Base-by-base conservation (phyloP, 2,888 invertebrate genomes). In the Sesia apiformis region DNA sequence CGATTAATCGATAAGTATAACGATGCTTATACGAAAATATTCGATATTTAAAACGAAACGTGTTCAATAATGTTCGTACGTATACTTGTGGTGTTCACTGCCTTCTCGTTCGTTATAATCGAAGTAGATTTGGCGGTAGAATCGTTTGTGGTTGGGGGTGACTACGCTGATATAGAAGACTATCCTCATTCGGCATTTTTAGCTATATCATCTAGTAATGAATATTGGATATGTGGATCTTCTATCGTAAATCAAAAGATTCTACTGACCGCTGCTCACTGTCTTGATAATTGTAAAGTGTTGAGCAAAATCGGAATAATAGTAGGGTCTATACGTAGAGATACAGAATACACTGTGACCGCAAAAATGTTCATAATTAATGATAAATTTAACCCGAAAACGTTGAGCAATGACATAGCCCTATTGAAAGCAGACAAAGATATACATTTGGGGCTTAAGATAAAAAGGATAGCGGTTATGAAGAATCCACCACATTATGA, bases 251-350 rank as follows among this genome's bases (percentile, higher is more conserved):
- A 70, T 54, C 71, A 74, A 55, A 56, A 54, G 3, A 55, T 74
- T 5, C 52, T 70, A 0, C 40, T 76, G 4, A 67, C 75, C 3
- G 76, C 75, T 1, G 75, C 64, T 0, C 76, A 76, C 55, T 76
- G 76, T 46, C 53, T 74, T 0, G 61, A 63, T 0, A 57, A 52
- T 0, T 66, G 66, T 42, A 0, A 0, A 0, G 56, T 0, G 0
- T 4, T 3, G 3, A 52, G 51, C 0, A 5, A 4, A 2, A 40
- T 63, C 4, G 40, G 46, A 3, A 61, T 58, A 0, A 60, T 46
- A 6, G 62, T 64, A 3, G 73, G 74, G 0, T 59, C 59, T 54
- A 62, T 60, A 3, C 50, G 63, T 38, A 66, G 56, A 49, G 7
- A 50, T 1, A 46, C 39, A 23, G 69, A 66, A 0, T 2, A 39